Percentiles rank a stretch among this genome's conserved stretches.
Conservation (phyloP, 2,888 invertebrate species). For the Abrostola triplasia region DNA sequence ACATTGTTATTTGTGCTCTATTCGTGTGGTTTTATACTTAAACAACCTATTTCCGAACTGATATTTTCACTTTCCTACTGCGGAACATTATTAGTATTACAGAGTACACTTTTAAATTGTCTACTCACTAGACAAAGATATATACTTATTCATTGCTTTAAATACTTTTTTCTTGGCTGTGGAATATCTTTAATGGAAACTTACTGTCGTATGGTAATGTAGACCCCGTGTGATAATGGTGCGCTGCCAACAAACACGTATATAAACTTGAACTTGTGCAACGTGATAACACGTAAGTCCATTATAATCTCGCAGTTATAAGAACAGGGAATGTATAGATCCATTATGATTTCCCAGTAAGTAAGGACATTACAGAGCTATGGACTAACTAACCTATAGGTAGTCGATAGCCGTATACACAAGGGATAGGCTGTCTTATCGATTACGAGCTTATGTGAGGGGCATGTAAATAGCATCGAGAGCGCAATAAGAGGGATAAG, state of each 20-base stretch:
- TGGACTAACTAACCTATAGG: no score
- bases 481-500: slow-evolving; percentile 55
- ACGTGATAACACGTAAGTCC: background rate
- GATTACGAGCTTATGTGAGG: slow-evolving; percentile 60
- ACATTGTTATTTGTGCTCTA: no score
- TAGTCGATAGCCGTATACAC: slow-evolving; percentile 15
- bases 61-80: no score
- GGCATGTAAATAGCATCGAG: slow-evolving; percentile 63
- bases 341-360: slow-evolving; percentile 1
- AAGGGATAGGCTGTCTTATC: slow-evolving; percentile 50
- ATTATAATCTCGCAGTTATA: slow-evolving; percentile 4
- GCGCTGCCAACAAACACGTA: background rate
- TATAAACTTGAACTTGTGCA: background rate
- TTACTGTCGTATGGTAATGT: background rate
- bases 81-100: no score
- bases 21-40: no score
- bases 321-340: background rate
- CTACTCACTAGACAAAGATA: no score
- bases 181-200: no score
- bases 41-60: no score
- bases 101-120: no score
- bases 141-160: no score
- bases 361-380: background rate
- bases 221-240: background rate
- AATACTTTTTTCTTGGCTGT: no score